Evolutionary conservation across 2,113 vertebrate species (phyloP), one percentile per base, ranked within the genome.

Genomic region (Mohoua ochrocephala): DNA sequence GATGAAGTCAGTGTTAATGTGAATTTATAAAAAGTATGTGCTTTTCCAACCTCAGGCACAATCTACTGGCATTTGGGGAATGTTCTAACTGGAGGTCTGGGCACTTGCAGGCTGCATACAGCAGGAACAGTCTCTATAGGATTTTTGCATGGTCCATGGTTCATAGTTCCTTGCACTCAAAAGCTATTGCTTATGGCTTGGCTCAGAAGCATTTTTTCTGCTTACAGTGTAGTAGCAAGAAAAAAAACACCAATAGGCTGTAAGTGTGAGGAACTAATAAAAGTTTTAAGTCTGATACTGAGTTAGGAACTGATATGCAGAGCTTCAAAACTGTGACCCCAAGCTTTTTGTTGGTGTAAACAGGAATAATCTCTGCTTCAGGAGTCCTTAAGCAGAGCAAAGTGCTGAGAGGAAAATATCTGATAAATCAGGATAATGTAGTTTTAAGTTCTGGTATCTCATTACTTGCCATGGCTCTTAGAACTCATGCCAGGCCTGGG

Each of bases 371-470:
- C 87, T 87, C 54, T 84, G 56, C 86, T 94, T 93, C 69, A 75
- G 65, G 86, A 88, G 23, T 95, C 57, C 73, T 96, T 96, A 92
- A 78, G 73, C 65, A 92, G 76, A 93, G 56, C 44, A 64, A 95
- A 95, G 37, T 82, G 76, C 64, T 92, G 65, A 96, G 89, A 95
- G 37, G 53, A 64, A 96, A 88, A 79, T 86, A 91, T 74, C 76
- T 81, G 91, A 91, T 96, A 96, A 94, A 94, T 94, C 79, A 92
- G 64, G 69, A 91, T 93, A 88, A 94, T 75, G 88, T 44, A 56
- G 69, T 92, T 96, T 95, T 84, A 91, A 93, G 73, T 92, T 89
- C 53, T 93, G 69, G 79, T 96, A 93, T 96, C 88, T 95, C 83
- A 76, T 94, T 94, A 89, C 53, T 73, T 91, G 91, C 56, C 57